Evolutionary conservation across 2,888 invertebrate genomes (phyloP).

Genomic region (Aphidius colemani): DNA sequence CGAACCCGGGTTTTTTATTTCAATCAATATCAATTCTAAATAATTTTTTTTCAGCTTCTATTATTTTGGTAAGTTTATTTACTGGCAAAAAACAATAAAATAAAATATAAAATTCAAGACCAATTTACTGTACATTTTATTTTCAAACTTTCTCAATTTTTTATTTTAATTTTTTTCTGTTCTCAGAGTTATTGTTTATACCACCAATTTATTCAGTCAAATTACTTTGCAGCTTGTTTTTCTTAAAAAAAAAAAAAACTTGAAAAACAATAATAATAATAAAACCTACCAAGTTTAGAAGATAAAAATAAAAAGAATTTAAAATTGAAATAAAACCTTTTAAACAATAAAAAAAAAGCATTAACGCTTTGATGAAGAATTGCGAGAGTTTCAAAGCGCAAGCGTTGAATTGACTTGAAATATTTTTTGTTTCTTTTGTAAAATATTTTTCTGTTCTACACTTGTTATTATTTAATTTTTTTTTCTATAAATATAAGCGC

Average conservation of each 20-base stretch:
- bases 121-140: too few species aligned
- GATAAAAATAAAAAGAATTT: not conserved
- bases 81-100: too few species aligned
- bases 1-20: too few species aligned
- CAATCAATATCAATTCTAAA: too few species aligned
- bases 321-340: constrained; percentile 13
- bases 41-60: too few species aligned
- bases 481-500: too few species aligned
- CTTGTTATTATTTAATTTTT: not conserved
- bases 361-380: not conserved
- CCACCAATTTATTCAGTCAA: constrained; percentile 24
- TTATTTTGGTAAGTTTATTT: too few species aligned
- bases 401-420: too few species aligned
- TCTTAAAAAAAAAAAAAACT: constrained; percentile 9
- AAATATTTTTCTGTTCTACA: constrained; percentile 14
- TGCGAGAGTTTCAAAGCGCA: not conserved
- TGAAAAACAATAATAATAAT: not conserved
- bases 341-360: not conserved
- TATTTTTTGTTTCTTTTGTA: too few species aligned
- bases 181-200: not conserved
- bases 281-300: not conserved
- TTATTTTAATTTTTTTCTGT: not conserved
- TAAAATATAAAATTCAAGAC: too few species aligned
- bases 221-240: constrained; percentile 17
- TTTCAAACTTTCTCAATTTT: too few species aligned